phyloP scores from a whole-genome alignment of 2,797 vertebrate species.

The Galagoides demidoff region DNA sequence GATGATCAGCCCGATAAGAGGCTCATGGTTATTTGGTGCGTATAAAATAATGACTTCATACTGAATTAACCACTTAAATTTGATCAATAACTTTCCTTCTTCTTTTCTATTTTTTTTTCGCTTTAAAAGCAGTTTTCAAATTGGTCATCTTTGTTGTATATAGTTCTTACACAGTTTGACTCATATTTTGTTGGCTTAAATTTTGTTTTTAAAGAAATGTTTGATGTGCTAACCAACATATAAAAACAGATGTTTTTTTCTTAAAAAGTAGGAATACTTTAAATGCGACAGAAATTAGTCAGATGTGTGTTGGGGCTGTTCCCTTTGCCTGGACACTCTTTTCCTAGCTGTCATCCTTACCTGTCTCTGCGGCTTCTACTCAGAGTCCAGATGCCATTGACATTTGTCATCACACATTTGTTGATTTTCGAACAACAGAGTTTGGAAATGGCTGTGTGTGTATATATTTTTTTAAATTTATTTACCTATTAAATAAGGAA shows the following conservation, averaged over 20 bases:
- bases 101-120: neutral
- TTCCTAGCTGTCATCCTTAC: fast-evolving
- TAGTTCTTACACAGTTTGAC: neutral
- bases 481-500: neutral
- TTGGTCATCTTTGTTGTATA: neutral
- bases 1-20: neutral
- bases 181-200: neutral
- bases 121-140: neutral
- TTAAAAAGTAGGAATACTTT: neutral
- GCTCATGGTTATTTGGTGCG: neutral
- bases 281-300: neutral
- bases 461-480: neutral
- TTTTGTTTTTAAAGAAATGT: conserved; percentile 33
- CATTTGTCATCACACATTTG: neutral
- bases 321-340: neutral
- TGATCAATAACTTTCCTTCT: neutral
- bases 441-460: neutral
- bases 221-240: neutral
- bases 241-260: neutral
- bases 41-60: neutral
- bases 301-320: neutral
- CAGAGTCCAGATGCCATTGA: neutral
- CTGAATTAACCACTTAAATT: neutral
- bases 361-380: too few species aligned
- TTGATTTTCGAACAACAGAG: neutral